Evolutionary conservation across 1,140 invertebrate species (phyloP), one percentile per base, ranked within the genome.

Genomic region (Bombus confusus): DNA sequence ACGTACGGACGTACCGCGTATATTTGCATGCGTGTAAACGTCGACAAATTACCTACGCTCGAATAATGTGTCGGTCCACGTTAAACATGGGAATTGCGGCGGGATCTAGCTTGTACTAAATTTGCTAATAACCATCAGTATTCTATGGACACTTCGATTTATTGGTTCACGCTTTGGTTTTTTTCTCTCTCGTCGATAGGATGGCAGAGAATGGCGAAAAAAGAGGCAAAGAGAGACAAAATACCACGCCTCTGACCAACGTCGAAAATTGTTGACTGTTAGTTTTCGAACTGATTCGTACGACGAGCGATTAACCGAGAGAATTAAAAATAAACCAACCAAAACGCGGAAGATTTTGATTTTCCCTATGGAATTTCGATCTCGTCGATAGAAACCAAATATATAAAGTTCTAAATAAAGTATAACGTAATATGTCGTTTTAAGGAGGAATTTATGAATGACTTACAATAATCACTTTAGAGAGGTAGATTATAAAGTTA

Each of bases 21-120:
- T 80, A 80, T 87, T 80, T 87, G 80, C 62, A 68, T 85, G 86
- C 62, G 74, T 82, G 89, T 83, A 87, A 88, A 90, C 88, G 83
- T 69, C 80, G 83, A 90, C 89, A 90, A 90, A 90, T 90, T 90
- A 90, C 75, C 77, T 34, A 74, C 85, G 47, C 82, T 62, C 81
- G 85, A 83, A 87, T 89, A 90, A 90, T 89, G 85, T 82, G 88
- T 89, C 85, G 85, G 84, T 89, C 68, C 71, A 69, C 76, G 76
- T 90, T 89, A 86, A 89, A 90, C 87, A 84, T 69, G 62, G 73
- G 72, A 79, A 83, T 86, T 74, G 80, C 73, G 47, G 81, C 37
- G 52, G 77, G 80, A 80, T 89, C 87, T 84, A 86, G 82, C 57
- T 59, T 84, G 85, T 72, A 79, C 66, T 87, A 86, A 87, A 90